These are phyloP conservation scores for Muscidifurax raptorellus DNA, from an alignment of 1,140 invertebrate genomes.

Conservation along the genomic window DNA sequence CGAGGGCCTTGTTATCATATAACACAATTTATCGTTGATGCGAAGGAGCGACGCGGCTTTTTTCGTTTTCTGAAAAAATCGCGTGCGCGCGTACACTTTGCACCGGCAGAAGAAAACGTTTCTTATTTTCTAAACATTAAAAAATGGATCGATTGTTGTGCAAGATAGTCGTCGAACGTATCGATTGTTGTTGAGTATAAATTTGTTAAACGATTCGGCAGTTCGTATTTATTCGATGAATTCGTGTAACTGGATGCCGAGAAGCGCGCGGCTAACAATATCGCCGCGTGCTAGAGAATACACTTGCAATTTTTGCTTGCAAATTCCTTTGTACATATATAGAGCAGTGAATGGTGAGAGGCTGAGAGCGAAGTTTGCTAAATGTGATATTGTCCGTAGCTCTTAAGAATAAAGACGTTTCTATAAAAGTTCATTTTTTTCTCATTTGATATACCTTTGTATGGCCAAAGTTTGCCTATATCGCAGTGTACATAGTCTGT, in stretches of 20 bases:
- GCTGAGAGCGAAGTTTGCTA: slow-evolving; percentile 4
- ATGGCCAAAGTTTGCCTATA: not conserved
- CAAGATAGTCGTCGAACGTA: not conserved
- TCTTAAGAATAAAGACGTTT: slow-evolving; percentile 40
- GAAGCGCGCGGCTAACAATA: not conserved
- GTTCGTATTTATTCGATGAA: not conserved
- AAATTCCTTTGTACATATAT: slow-evolving; percentile 41
- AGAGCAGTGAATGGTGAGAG: slow-evolving; percentile 31
- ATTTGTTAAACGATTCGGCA: not conserved
- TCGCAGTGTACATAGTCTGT: not conserved
- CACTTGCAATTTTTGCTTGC: slow-evolving; percentile 35
- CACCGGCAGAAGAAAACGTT: not conserved
- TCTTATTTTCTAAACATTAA: not conserved
- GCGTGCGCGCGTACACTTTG: not conserved
- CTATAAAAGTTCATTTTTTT: not conserved
- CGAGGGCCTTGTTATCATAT: not conserved
- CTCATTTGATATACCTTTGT: not conserved
- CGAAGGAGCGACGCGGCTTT: not conserved
- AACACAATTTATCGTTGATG: not conserved
- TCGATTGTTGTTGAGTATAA: not conserved
- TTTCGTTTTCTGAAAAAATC: slow-evolving; percentile 16
- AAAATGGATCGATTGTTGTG: not conserved
- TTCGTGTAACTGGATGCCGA: slow-evolving; percentile 2
- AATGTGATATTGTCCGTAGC: slow-evolving; percentile 49
- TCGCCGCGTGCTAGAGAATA: not conserved